Evolutionary conservation across 2,113 vertebrate genomes (phyloP).

Genomic region (Crypturellus undulatus): DNA sequence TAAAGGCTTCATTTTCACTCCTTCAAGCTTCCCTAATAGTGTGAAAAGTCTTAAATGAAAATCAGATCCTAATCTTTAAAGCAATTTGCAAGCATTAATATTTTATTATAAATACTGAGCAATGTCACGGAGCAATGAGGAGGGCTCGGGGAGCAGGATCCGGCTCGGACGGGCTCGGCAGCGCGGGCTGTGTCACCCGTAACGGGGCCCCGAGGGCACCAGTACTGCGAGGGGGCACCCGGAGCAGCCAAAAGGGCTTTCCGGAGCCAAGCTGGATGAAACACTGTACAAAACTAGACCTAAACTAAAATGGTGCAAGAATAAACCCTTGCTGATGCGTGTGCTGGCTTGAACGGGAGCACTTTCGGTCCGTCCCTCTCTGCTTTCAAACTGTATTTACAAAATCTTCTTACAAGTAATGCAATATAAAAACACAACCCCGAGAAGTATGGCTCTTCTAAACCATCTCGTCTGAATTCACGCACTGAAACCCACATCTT

Average conservation of each 20-base stretch:
- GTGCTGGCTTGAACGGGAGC: fast-evolving
- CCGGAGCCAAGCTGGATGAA: neutral
- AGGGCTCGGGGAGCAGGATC: neutral
- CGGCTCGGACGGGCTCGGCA: fast-evolving
- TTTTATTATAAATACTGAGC: neutral
- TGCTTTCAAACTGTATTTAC: neutral
- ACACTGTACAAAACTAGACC: neutral
- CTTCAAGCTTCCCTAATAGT: neutral
- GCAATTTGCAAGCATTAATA: neutral
- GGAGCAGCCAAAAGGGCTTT: no score
- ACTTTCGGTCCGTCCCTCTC: neutral
- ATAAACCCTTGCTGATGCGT: fast-evolving
- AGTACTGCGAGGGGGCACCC: neutral
- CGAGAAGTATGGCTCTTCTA: neutral
- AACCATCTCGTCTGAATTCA: neutral
- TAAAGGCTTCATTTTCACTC: neutral
- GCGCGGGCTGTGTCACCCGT: neutral
- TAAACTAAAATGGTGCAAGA: no score
- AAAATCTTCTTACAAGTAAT: neutral
- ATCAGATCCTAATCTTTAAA: neutral
- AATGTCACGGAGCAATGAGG: neutral
- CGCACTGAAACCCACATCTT: neutral
- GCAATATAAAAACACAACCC: neutral
- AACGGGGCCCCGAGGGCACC: no score
- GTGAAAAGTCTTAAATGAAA: neutral